Base-by-base conservation (phyloP, 2,888 invertebrate species). In the Sympetrum striolatum region DNA sequence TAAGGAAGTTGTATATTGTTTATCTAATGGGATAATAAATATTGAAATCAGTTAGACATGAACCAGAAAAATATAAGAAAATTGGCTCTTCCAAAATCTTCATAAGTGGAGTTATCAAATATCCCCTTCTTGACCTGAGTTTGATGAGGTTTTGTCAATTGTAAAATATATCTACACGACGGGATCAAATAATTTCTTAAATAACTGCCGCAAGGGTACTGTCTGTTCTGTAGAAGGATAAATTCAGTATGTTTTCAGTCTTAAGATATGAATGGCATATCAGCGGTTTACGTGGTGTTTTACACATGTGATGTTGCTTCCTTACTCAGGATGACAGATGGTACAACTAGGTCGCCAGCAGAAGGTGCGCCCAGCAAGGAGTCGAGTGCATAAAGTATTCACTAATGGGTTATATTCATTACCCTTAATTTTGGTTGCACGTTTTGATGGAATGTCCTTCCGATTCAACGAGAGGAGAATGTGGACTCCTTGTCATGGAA, bases 291-390 rank as follows among this genome's bases (percentile, higher is more conserved):
- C 25, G 8, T 31, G 31, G 73, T 73, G 31, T 31, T 73, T 73
- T 73, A 73, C n/a, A 25, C 73, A 73, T 73, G 25, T 73, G 73
- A 31, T 73, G 73, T 81, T 44, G 22, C n/a, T 81, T 48, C 44
- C 48, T 22, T 37, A 37, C 37, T 86, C 86, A 86, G 86, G 58
- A 60, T 86, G 60, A 60, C 86, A 37, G 86, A 86, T 86, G 86
- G 86, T 64, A 60, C 86, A 64, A 86, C 60, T 35, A 86, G 86
- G 64, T 86, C 86, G 14, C 86, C 86, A 64, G 86, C 86, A 25
- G 86, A 86, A 37, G 86, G 86, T 60, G 86, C 86, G 3, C 86
- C 86, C 6, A 64, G 86, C 60, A 86, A 86, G 86, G 86, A 86
- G 37, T 86, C 86, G n/a, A 86, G 60, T 86, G 86, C 86, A 35